phyloP scores from a whole-genome alignment of 2,888 invertebrate species.

The Abrostola tripartita region DNA sequence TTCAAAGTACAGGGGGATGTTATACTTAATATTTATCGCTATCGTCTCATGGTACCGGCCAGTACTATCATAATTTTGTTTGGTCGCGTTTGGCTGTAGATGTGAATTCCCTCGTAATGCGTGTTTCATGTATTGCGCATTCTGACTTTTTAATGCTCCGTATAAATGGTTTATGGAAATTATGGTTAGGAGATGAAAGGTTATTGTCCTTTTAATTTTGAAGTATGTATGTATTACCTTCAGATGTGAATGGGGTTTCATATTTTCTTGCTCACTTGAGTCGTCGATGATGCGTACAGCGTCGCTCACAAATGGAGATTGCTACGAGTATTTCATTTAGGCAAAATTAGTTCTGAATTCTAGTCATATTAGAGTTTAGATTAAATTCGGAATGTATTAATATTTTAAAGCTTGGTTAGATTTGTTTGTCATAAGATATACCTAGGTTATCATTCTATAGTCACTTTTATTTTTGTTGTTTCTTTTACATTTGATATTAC shows the following conservation, averaged over 20 bases:
- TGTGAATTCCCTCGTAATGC: slow-evolving; percentile 52
- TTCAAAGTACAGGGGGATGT: background rate
- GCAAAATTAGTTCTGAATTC: too few species aligned
- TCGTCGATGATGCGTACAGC: too few species aligned
- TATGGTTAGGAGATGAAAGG: slow-evolving; percentile 12
- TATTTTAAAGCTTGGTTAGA: too few species aligned
- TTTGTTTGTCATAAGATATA: too few species aligned
- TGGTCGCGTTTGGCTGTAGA: slow-evolving; percentile 50
- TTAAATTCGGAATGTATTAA: too few species aligned
- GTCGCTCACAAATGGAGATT: too few species aligned
- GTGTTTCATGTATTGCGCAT: slow-evolving; percentile 25
- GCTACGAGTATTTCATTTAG: too few species aligned
- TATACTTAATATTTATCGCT: background rate
- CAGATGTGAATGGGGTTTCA: too few species aligned
- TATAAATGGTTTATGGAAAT: slow-evolving; percentile 19
- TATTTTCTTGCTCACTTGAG: background rate
- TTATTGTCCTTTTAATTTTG: slow-evolving; percentile 8
- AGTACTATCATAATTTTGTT: slow-evolving; percentile 65
- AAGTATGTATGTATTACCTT: slow-evolving; percentile 2
- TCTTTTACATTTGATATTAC: too few species aligned
- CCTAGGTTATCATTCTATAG: too few species aligned
- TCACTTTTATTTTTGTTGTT: too few species aligned
- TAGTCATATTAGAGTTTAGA: too few species aligned
- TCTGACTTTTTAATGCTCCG: slow-evolving; percentile 44
- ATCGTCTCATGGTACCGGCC: slow-evolving; percentile 58